These are phyloP conservation scores for Pseudococcus viburni DNA, from an alignment of 2,888 invertebrate genomes.

Conservation along the genomic window DNA sequence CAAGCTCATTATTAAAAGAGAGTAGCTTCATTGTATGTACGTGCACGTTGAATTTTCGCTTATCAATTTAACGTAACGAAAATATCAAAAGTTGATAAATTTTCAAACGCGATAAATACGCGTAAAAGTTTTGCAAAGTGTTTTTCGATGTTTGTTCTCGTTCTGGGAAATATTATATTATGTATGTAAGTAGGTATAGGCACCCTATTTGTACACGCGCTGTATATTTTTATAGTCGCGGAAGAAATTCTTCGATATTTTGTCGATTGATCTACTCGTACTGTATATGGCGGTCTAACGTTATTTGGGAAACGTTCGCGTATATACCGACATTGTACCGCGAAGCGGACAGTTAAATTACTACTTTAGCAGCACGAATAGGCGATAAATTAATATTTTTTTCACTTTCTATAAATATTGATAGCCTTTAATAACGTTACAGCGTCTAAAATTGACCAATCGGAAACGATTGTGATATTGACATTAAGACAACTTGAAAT, in stretches of 20 bases:
- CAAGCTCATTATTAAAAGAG: constrained; percentile 2
- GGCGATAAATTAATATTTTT: constrained; percentile 12
- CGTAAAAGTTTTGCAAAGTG: neutral
- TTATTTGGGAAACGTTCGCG: no score
- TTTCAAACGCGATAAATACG: neutral
- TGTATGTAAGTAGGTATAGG: no score
- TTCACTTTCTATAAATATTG: constrained; percentile 15
- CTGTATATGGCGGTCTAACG: neutral
- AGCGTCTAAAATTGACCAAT: neutral
- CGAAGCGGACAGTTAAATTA: constrained; percentile 17
- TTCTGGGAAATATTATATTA: neutral
- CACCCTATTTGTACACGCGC: neutral
- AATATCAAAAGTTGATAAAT: constrained; percentile 2
- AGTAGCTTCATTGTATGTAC: neutral
- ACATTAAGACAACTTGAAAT: constrained; percentile 19
- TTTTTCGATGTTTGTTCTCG: neutral
- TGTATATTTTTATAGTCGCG: neutral
- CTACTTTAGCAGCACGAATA: neutral
- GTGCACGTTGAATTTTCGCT: neutral
- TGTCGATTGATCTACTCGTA: no score
- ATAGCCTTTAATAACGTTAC: constrained; percentile 1
- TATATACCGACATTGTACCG: neutral
- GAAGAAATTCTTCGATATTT: no score
- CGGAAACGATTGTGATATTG: neutral
- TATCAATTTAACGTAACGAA: neutral